Evolutionary conservation across 2,113 vertebrate genomes (phyloP).

Genomic region (Clupea harengus): DNA sequence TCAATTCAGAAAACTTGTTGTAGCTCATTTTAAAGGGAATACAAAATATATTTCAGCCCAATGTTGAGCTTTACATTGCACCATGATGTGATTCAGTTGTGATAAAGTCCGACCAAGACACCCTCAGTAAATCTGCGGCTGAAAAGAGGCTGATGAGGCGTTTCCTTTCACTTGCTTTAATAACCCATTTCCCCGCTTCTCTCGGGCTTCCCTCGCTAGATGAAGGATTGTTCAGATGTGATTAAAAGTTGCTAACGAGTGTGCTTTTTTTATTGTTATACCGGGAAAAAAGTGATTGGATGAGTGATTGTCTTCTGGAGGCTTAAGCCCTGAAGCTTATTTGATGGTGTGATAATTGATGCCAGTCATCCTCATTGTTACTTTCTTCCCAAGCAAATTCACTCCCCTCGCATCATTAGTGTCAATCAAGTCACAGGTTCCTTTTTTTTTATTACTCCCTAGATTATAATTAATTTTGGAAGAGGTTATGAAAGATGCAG

Average conservation of each 20-base stretch:
- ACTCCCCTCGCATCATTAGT: not conserved
- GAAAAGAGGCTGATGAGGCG: not conserved
- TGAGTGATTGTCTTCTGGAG: not conserved
- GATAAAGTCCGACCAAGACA: not conserved
- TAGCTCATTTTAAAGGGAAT: too few species aligned
- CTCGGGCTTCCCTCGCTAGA: not conserved
- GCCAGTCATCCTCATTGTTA: not conserved
- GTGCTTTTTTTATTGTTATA: not conserved
- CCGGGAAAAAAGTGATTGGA: not conserved
- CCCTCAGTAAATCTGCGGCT: not conserved
- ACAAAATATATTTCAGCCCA: not conserved
- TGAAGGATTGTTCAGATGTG: not conserved
- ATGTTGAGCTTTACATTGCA: not conserved
- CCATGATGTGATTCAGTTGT: not conserved
- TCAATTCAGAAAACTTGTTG: too few species aligned
- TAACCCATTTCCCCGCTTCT: not conserved
- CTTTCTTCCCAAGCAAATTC: not conserved
- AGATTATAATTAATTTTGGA: not conserved
- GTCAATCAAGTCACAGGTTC: not conserved
- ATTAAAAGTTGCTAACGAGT: constrained; percentile 3
- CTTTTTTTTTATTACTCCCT: not conserved
- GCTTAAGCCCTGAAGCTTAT: not conserved
- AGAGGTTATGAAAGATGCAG: not conserved
- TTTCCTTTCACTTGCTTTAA: not conserved
- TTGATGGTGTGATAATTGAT: constrained; percentile 8